These are phyloP conservation scores for Ostrea denselamellosa DNA, from an alignment of 1,140 invertebrate species.

Conservation along the genomic window DNA sequence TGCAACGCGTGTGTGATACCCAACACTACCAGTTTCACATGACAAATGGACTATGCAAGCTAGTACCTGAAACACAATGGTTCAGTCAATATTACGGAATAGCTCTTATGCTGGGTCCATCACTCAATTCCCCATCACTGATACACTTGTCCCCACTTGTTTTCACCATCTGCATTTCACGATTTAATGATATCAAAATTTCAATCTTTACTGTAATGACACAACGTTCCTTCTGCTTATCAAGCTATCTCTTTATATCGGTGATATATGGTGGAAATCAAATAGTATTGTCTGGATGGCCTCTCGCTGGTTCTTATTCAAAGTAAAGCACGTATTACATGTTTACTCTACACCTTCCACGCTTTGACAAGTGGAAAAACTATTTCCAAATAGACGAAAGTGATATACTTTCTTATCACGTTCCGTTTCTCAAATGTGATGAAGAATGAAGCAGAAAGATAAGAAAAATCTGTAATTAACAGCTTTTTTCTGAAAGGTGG, in stretches of 20 bases:
- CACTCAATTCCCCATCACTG: not conserved
- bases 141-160: not conserved
- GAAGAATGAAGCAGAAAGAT: slow-evolving; percentile 30
- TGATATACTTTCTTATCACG: slow-evolving; percentile 29
- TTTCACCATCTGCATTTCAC: not conserved
- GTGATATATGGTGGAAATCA: not conserved
- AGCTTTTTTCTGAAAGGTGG: slow-evolving; percentile 5
- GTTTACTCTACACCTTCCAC: not conserved
- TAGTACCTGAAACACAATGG: slow-evolving; percentile 4
- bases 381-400: not conserved
- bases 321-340: not conserved
- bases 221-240: not conserved
- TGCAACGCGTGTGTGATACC: slow-evolving; percentile 34
- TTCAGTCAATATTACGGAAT: slow-evolving; percentile 4
- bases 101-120: not conserved
- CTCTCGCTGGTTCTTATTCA: not conserved
- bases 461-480: slow-evolving; percentile 15
- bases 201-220: slow-evolving; percentile 24
- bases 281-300: not conserved
- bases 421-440: not conserved
- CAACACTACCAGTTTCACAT: slow-evolving; percentile 21
- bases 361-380: not conserved
- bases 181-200: not conserved
- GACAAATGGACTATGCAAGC: slow-evolving; percentile 26
- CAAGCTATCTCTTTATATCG: not conserved